phyloP scores from a whole-genome alignment of 2,113 vertebrate genomes.

The Morone chrysops region DNA sequence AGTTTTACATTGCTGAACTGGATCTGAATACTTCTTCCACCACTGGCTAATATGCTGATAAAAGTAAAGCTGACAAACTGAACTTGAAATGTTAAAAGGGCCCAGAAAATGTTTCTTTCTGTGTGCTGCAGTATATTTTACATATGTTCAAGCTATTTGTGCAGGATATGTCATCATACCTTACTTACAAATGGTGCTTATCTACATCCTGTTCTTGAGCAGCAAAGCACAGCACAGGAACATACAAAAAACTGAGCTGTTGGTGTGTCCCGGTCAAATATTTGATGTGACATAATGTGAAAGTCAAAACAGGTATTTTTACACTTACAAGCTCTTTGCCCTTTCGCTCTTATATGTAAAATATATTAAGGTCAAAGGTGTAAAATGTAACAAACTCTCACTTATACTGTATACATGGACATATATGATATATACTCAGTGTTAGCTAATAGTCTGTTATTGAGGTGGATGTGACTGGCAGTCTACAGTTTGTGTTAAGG shows the following conservation, averaged over 20 bases:
- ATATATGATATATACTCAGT: no score
- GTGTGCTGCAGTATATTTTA: not conserved
- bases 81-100: not conserved
- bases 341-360: not conserved
- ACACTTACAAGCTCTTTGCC: no score
- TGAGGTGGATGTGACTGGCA: no score
- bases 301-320: not conserved
- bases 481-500: no score
- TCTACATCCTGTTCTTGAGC: constrained; percentile 33
- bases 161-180: constrained; percentile 30
- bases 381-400: not conserved
- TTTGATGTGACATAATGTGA: not conserved
- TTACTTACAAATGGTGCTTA: constrained; percentile 22
- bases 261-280: not conserved
- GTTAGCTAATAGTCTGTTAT: no score
- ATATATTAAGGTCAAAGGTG: not conserved
- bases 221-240: constrained; percentile 6
- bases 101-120: not conserved
- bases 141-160: not conserved
- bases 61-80: not conserved
- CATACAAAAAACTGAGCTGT: not conserved
- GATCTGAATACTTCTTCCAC: not conserved
- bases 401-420: not conserved
- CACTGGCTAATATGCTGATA: not conserved
- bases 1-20: not conserved